phyloP scores from a whole-genome alignment of 37 sponge, comb jelly and placozoan genomes.

The Theonella swinhoei region DNA sequence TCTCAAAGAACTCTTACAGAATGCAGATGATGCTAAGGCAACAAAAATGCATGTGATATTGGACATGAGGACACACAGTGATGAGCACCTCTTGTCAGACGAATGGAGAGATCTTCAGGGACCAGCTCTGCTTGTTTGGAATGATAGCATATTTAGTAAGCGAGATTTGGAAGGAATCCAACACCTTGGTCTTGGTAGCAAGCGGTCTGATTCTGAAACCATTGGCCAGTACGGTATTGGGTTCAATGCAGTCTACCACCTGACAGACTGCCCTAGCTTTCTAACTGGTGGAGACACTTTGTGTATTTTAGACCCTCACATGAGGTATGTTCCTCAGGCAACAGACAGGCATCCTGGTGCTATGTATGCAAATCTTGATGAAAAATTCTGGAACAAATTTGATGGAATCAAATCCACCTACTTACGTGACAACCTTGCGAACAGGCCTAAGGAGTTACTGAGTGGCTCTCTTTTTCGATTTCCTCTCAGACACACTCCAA shows the following conservation, averaged over 20 bases:
- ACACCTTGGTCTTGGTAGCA: conserved; percentile 63
- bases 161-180: conserved; percentile 61
- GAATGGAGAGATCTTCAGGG: conserved; percentile 64
- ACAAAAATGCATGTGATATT: conserved; percentile 64
- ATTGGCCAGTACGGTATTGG: conserved; percentile 78
- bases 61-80: conserved; percentile 36
- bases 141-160: conserved; percentile 51
- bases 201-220: conserved; percentile 33
- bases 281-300: conserved; percentile 36
- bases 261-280: conserved; percentile 74
- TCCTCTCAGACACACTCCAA: conserved; percentile 50
- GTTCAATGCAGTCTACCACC: conserved; percentile 77
- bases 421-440: conserved; percentile 9
- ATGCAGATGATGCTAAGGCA: conserved; percentile 85
- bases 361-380: conserved; percentile 12
- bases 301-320: not conserved
- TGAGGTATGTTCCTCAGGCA: not conserved
- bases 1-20: conserved; percentile 70
- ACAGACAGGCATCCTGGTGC: not conserved
- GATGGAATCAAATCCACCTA: conserved; percentile 50
- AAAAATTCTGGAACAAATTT: conserved; percentile 54
- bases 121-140: conserved; percentile 62
- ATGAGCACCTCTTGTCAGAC: conserved; percentile 29
- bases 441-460: conserved; percentile 21
- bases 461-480: conserved; percentile 74